A percentile compares a stretch with the other conserved stretches of the same genome.
These are phyloP conservation scores for Lophochroa leadbeateri DNA, from an alignment of 2,113 vertebrate genomes.

Conservation along the genomic window DNA sequence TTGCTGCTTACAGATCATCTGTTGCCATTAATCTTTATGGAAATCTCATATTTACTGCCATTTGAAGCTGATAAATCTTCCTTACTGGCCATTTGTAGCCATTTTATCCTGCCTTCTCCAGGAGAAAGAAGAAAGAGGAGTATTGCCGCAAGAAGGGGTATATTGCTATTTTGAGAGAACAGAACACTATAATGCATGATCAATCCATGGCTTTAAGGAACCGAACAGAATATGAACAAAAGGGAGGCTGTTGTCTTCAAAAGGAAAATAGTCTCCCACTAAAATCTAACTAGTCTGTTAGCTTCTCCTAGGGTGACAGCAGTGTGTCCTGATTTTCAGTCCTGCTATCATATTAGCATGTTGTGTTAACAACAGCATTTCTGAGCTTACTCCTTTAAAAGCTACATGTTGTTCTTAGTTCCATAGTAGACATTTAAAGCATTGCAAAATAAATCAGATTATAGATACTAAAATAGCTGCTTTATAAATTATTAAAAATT, in stretches of 20 bases:
- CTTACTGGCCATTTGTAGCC: neutral
- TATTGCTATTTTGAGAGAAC: neutral
- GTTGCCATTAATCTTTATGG: neutral
- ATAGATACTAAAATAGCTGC: neutral
- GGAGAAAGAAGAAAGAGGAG: neutral
- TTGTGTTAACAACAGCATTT: neutral
- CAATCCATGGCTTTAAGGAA: neutral
- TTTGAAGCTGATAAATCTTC: neutral
- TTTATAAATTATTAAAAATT: neutral
- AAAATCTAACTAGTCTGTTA: neutral
- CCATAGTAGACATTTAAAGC: neutral
- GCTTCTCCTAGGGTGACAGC: neutral
- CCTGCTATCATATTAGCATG: neutral
- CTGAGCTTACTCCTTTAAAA: neutral
- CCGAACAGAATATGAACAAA: neutral
- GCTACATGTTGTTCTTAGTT: neutral
- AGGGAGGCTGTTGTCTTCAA: neutral
- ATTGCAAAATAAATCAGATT: neutral
- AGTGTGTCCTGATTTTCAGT: constrained; percentile 3
- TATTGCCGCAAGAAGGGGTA: neutral
- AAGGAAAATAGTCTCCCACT: neutral
- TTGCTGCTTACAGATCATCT: neutral
- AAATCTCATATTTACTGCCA: neutral
- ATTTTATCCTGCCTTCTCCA: neutral
- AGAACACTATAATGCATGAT: neutral